Evolutionary conservation across 2,888 invertebrate genomes (phyloP).

Genomic region (Siphlonurus alternatus): DNA sequence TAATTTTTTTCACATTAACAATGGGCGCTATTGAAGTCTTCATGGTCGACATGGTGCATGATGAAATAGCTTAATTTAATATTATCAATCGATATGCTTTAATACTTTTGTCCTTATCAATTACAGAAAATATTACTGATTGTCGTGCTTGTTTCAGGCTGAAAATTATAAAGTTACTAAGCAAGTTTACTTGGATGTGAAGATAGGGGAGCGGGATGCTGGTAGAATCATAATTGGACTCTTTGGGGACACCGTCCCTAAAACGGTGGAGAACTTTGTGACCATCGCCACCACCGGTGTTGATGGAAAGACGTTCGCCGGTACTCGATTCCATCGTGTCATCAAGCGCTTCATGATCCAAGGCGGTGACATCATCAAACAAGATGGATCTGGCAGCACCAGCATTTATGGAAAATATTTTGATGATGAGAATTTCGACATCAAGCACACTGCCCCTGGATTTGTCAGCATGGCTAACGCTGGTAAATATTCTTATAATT

Average conservation of each 20-base stretch:
- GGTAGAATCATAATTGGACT: constrained; percentile 73
- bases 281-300: constrained; percentile 61
- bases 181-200: constrained; percentile 66
- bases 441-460: constrained; percentile 66
- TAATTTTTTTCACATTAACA: no score
- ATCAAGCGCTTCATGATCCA: constrained; percentile 85
- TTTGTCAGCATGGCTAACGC: constrained; percentile 86
- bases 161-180: constrained; percentile 54
- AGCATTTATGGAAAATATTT: constrained; percentile 77
- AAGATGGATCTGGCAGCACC: constrained; percentile 67
- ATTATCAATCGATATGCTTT: no score
- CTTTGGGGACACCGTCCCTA: constrained; percentile 76
- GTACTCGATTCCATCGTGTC: constrained; percentile 66
- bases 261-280: constrained; percentile 72
- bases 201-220: constrained; percentile 47
- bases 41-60: no score
- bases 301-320: constrained; percentile 58
- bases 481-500: constrained; percentile 26
- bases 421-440: constrained; percentile 68
- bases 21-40: no score
- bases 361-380: constrained; percentile 69
- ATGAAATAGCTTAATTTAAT: no score
- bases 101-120: not conserved
- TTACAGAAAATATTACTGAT: no score
- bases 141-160: constrained; percentile 35